Evolutionary conservation across 2,113 vertebrate genomes (phyloP), one percentile per base, ranked within the genome.

Genomic region (Tetraodon nigroviridis): DNA sequence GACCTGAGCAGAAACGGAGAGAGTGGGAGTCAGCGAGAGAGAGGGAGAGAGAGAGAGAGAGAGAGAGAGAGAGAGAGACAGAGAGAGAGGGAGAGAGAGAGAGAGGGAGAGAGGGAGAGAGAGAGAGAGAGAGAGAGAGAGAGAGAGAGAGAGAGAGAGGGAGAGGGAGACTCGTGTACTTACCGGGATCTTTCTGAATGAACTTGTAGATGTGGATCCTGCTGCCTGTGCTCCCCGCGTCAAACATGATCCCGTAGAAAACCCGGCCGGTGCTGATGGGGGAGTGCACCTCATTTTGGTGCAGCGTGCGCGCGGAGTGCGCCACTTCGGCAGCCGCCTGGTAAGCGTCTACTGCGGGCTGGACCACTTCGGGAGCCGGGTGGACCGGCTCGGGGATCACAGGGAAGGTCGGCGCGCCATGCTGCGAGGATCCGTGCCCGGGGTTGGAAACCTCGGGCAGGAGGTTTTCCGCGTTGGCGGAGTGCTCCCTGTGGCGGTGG

Each of bases 161-260:
- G 51, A 24, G n/a, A 45, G 41, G 37, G n/a, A 37, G 7, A 64
- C 0, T 8, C 11, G 19, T 21, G 63, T 54, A 49, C 80, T 86
- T 60, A 97, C 96, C 94, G 80, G 93, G 88, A 64, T 88, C 90
- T 74, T 92, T 94, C 81, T 96, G 95, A 62, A 95, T 93, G 88
- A 99, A 99, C 55, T 91, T 97, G 61, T 97, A 99, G 88, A 99
- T 91, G 65, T 99, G 97, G 87, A 99, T 96, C 45, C 97, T 91
- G 15, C 94, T 97, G 80, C 97, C 97, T 51, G 95, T 96, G 89
- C 96, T 99, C 75, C 97, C 97, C 1, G 97, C 97, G 0, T 99
- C 97, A 79, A 99, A 99, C 94, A 99, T 97, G 87, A 99, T 90
- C 77, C 95, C 96, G 78, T 94, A 93, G 86, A 94, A 93, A 22